Base-by-base conservation (phyloP, 2,888 invertebrate species). In the Notodonta dromedarius region DNA sequence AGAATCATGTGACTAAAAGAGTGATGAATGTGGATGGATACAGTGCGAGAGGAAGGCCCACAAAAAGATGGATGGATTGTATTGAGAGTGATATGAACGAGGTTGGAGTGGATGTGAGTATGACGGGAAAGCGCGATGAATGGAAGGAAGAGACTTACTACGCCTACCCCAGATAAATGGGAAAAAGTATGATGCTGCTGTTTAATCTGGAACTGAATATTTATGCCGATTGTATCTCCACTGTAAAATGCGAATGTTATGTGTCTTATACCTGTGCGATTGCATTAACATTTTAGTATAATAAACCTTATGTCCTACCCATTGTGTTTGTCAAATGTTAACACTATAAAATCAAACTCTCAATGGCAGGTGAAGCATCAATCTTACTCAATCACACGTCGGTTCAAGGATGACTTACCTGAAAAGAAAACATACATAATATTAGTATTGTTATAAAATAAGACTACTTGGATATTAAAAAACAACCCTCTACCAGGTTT, bases 371-470 rank as follows among this genome's bases (percentile, higher is more conserved):
- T 2, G 12, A 5, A 5, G 12, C 56, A 56, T 73, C 64, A 61
- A 64, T 68, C 74, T 73, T 72, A 76, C 75, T 72, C 68, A 69
- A 59, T 60, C 59, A 63, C 61, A 46, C 46, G 61, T 50, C 56
- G 66, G 44, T 39, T 13, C 12, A 63, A 67, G 56, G 63, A 66
- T 54, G 56, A 82, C 85, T 85, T 84, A 85, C 85, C 85, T 85
- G 83, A 68, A 85, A 83, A 76, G 44, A 69, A 77, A 77, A 77
- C 51, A 76, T 50, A 70, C 56, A 64, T 62, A 58, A 52, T 68
- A 63, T 73, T 58, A 73, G 46, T 46, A 11, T 4, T 46, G 35
- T 35, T 35, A 6, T 46, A 6, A 46, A 46, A 46, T n/a, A 46
- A 5, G 35, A 35, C 0, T 5, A 35, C 6, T 2, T 9, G 40